phyloP scores from a whole-genome alignment of 1,140 invertebrate species.

The Drosophila malerkotliana region DNA sequence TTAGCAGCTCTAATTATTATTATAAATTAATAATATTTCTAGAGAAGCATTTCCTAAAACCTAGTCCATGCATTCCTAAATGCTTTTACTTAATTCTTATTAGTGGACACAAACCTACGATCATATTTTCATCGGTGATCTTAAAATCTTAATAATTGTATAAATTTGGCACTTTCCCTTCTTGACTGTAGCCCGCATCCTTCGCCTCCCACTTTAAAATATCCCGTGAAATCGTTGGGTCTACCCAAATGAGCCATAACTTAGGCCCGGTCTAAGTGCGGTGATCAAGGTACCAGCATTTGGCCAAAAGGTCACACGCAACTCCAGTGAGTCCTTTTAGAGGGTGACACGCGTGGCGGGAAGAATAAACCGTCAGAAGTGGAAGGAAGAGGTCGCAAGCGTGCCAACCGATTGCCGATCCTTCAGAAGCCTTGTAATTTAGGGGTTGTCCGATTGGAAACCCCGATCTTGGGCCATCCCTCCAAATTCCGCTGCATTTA shows the following conservation, averaged over 20 bases:
- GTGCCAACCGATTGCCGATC: conserved; percentile 35
- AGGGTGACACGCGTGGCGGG: conserved; percentile 66
- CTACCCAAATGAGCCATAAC: conserved; percentile 42
- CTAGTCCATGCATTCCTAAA: too few relatives aligned
- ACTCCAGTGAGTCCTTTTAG: conserved; percentile 31
- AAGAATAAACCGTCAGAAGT: conserved; percentile 16
- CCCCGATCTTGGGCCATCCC: background rate
- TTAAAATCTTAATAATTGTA: background rate
- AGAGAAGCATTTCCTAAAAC: too few relatives aligned
- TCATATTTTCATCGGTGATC: background rate
- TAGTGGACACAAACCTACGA: background rate
- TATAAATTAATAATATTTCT: too few relatives aligned
- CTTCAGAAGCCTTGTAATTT: conserved; percentile 5
- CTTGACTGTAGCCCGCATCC: conserved; percentile 22
- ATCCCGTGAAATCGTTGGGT: conserved; percentile 53
- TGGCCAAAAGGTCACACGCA: conserved; percentile 72
- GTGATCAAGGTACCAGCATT: conserved; percentile 67
- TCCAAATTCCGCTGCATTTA: conserved; percentile 19
- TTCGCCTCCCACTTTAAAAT: conserved; percentile 31
- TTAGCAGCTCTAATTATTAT: too few relatives aligned
- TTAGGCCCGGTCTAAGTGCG: conserved; percentile 34
- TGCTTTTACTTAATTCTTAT: too few relatives aligned
- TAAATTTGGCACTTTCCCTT: conserved; percentile 1
- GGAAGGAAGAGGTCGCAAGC: conserved; percentile 44
- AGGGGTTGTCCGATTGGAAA: conserved; percentile 62